Base-by-base conservation (phyloP, 2,113 vertebrate genomes). In the Etia nguti region DNA sequence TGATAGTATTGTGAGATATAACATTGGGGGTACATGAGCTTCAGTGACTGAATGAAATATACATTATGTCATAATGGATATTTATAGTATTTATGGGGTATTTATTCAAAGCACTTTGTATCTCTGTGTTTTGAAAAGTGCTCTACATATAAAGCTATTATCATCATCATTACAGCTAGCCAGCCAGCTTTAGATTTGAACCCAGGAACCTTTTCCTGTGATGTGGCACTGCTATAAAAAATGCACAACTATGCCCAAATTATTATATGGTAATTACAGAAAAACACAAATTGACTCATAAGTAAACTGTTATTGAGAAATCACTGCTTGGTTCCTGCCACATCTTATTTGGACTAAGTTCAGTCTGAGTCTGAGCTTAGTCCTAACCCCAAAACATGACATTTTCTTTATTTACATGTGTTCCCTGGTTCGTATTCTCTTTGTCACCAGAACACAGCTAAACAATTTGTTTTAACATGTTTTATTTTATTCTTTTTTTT, bases 381-480 rank as follows among this genome's bases (percentile, higher is more conserved):
- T n/a, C n/a, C n/a, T 10, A 24, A 15, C 38, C 24, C 38, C 68
- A 75, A 75, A 75, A 48, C 15, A 10, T 24, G 13, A 26, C 65
- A 70, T 70, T 0, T 43, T 4, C n/a, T 68, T 41, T 3, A 41
- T 9, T 68, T 20, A 3, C 1, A 68, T 41, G 11, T 1, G 0
- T 68, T 38, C 36, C 34, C 11, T 24, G 62, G 62, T 36, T 43
- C 22, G 12, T 24, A 43, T 43, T 70, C 13, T 70, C 8, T 24
- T 70, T 70, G 38, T 75, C 41, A 7, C 6, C 41, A 16, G 24
- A 6, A 26, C 68, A 48, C 4, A 18, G 22, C 9, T 2, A 48
- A n/a, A n/a, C n/a, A n/a, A n/a, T n/a, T n/a, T n/a, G n/a, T n/a
- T n/a, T n/a, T n/a, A n/a, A n/a, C n/a, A n/a, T n/a, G n/a, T n/a